Evolutionary conservation across 2,113 vertebrate species (phyloP), one percentile per base, ranked within the genome.

Genomic region (Elachura formosa): DNA sequence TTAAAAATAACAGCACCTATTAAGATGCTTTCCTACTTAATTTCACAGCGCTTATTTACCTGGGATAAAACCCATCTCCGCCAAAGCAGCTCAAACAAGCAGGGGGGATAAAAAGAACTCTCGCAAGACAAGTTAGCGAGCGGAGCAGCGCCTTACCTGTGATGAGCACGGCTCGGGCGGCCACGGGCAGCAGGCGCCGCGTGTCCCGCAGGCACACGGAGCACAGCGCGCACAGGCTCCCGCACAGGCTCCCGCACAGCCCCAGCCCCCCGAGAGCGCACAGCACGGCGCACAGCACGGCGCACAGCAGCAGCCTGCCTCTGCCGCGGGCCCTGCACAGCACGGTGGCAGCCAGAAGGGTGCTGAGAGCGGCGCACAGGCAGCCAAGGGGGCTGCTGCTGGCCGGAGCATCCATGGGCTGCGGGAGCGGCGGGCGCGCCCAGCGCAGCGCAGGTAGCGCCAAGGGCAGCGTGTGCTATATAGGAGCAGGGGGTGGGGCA

Each of bases 401-500:
- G 1, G 87, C 11, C 1, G 66, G 21, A 89, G 82, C 63, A 59
- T 75, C 96, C 97, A 97, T 97, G n/a, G n/a, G n/a, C n/a, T n/a
- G n/a, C n/a, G n/a, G n/a, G n/a, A n/a, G n/a, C n/a, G n/a, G n/a
- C n/a, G n/a, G n/a, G n/a, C n/a, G n/a, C n/a, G n/a, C n/a, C n/a
- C n/a, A n/a, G n/a, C n/a, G n/a, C n/a, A n/a, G n/a, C n/a, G n/a
- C 94, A 90, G 93, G 96, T 95, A 48, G 62, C 72, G 71, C 90
- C 66, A 63, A 68, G n/a, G 21, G 75, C 94, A 78, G 90, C 12
- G 18, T 3, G 18, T 41, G 81, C 95, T 97, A 96, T 96, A 95
- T 97, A 96, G 81, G 97, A 93, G 95, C 78, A 69, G 96, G 93
- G 93, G 97, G 96, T 96, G 93, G 97, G 94, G 80, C 95, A 78